Conservation (phyloP, 2,113 vertebrate species). For the Myocastor coypus region DNA sequence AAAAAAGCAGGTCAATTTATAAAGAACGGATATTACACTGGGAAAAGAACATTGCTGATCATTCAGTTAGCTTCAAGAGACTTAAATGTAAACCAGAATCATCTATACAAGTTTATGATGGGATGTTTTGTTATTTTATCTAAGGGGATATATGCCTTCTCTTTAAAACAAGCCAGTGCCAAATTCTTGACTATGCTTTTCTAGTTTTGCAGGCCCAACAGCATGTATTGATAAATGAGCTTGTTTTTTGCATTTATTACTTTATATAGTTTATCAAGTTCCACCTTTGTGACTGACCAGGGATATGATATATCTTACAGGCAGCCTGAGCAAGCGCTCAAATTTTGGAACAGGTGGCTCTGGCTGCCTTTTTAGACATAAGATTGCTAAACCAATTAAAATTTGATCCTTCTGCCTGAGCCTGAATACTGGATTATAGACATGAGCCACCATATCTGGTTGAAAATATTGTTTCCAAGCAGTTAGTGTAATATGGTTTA, state of each 20-base stretch:
- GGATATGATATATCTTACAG: slow-evolving; percentile 34
- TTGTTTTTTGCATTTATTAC: slow-evolving; percentile 64
- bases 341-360: slow-evolving; percentile 53
- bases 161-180: slow-evolving; percentile 70
- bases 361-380: slow-evolving; percentile 62
- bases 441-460: background rate
- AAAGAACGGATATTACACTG: slow-evolving; percentile 64
- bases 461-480: slow-evolving; percentile 67
- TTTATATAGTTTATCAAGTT: slow-evolving; percentile 64
- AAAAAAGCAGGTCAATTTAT: slow-evolving; percentile 62
- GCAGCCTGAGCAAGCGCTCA: slow-evolving; percentile 57
- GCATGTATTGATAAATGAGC: slow-evolving; percentile 65
- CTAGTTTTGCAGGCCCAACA: slow-evolving; percentile 65
- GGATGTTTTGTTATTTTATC: slow-evolving; percentile 42
- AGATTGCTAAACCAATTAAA: slow-evolving; percentile 74
- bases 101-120: slow-evolving; percentile 53
- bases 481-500: slow-evolving; percentile 49
- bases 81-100: slow-evolving; percentile 52
- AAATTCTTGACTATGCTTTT: slow-evolving; percentile 66
- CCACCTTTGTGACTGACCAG: slow-evolving; percentile 61
- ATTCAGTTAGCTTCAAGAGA: slow-evolving; percentile 56
- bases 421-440: background rate
- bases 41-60: slow-evolving; percentile 57
- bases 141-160: slow-evolving; percentile 34
- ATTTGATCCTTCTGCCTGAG: background rate